phyloP scores from a whole-genome alignment of 2,888 invertebrate species.

The Panopea generosa region DNA sequence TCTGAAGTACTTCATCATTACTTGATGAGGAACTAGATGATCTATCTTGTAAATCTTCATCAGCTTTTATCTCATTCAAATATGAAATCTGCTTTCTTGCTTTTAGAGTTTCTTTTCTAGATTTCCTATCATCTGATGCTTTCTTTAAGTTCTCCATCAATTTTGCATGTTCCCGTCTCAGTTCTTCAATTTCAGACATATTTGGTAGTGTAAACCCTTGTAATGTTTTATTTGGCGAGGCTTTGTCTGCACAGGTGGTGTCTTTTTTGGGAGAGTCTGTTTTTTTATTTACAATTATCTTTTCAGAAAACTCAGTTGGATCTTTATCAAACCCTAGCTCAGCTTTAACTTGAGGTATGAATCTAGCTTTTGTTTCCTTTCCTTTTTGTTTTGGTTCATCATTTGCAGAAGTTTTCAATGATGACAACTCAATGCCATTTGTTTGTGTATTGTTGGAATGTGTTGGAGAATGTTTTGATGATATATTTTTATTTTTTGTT shows the following conservation, averaged over 20 bases:
- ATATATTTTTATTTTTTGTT: too few species aligned
- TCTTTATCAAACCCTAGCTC: constrained; percentile 31
- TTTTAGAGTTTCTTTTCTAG: constrained; percentile 55
- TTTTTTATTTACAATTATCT: not conserved
- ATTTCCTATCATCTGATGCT: constrained; percentile 62
- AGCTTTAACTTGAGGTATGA: constrained; percentile 42
- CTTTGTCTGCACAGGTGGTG: not conserved
- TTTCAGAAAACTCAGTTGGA: not conserved
- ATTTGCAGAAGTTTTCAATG: not conserved
- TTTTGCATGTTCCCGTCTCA: constrained; percentile 75
- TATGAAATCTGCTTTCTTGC: constrained; percentile 36
- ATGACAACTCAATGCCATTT: not conserved
- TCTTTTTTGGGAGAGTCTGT: not conserved
- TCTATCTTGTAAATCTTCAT: too few species aligned
- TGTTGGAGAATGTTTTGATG: too few species aligned
- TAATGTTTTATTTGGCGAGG: not conserved
- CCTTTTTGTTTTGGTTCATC: not conserved
- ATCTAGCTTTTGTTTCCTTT: constrained; percentile 13
- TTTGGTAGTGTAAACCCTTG: constrained; percentile 50
- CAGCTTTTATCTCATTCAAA: too few species aligned
- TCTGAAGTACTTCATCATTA: too few species aligned
- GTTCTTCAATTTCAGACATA: constrained; percentile 72
- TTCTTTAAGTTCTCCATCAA: constrained; percentile 74
- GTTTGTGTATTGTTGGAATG: too few species aligned
- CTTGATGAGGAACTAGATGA: too few species aligned